Evolutionary conservation across 2,888 invertebrate species (phyloP), one percentile per base, ranked within the genome.

Genomic region (Drosophila recens): DNA sequence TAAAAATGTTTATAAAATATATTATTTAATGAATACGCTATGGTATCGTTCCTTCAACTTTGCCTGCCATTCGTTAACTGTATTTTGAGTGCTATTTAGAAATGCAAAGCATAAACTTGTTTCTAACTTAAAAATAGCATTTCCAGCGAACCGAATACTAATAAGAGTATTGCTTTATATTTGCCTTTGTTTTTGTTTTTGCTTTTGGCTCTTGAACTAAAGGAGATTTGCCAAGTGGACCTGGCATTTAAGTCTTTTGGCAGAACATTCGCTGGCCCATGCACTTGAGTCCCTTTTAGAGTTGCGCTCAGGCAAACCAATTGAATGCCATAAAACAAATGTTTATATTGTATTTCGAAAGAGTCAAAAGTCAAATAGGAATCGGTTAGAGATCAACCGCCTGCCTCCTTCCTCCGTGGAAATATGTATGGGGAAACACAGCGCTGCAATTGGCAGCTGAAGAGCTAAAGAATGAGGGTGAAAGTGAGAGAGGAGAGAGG

Each of bases 301-400:
- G 46, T 20, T 53, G 40, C 52, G 36, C 54, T 27, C 54, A 56
- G 57, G 54, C 33, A 80, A 84, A 84, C 76, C 87, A 81, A 90
- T 89, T 84, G 85, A 75, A 76, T 67, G 82, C 65, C 75, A 84
- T 88, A 87, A 82, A 86, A 80, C 75, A 49, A 78, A 90, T 86
- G 79, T 84, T 80, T 88, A 82, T 89, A 79, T 56, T 62, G 36
- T 59, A 72, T 80, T 71, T 77, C 57, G 48, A 68, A 72, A 76
- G 46, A 90, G 87, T 90, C 84, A 87, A 79, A 90, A 89, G 90
- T 85, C 80, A 90, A 90, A 90, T 81, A 85, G 67, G 72, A 57
- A 86, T 79, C 66, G 51, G 8, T 62, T 65, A 73, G 67, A 86
- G 72, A 76, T 76, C 74, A 76, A 76, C 75, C 34, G 33, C 34